Evolutionary conservation across 1,140 invertebrate species (phyloP), one percentile per base, ranked within the genome.

Genomic region (Bursaphelenchus mucronatus): DNA sequence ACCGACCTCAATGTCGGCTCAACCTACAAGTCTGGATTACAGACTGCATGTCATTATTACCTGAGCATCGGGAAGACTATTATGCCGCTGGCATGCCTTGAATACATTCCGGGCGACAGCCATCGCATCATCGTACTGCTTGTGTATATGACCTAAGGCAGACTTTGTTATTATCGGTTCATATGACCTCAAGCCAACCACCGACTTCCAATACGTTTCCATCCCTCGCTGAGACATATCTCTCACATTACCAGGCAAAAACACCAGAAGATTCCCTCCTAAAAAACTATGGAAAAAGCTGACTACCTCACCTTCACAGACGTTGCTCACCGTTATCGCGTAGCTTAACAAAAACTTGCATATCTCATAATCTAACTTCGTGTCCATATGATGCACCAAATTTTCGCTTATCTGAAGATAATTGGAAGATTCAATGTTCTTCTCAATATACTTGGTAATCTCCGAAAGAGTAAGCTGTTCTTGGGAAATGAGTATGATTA

Each of bases 21-120:
- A 50, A 59, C 11, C 57, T 59, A 9, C 41, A 59, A 44, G n/a
- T 21, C n/a, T 15, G 13, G 6, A 55, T 6, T 17, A 44, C 30
- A n/a, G 52, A n/a, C 57, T n/a, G 40, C 41, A 21, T 2, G 6
- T 11, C 2, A 11, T 59, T 43, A 13, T 59, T 15, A 59, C 57
- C 30, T 59, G 19, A 59, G 57, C 11, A 4, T 59, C 40, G 40
- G 40, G 21, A 13, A 11, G 13, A 11, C 40, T 39, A 50, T 59
- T 59, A 11, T 40, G 15, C 4, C 45, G 41, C 7, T 59, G 13
- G 40, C 45, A 59, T 1, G 57, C 57, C 10, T 39, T 39, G 40
- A 17, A 59, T 5, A 59, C 57, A 44, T 59, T 59, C 21, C 57
- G 19, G 11, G 39, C 40, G 39, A 59, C 45, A 17, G 57, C 30